Conservation (phyloP, 2,797 vertebrate species). For the Phalloptychus januarius region DNA sequence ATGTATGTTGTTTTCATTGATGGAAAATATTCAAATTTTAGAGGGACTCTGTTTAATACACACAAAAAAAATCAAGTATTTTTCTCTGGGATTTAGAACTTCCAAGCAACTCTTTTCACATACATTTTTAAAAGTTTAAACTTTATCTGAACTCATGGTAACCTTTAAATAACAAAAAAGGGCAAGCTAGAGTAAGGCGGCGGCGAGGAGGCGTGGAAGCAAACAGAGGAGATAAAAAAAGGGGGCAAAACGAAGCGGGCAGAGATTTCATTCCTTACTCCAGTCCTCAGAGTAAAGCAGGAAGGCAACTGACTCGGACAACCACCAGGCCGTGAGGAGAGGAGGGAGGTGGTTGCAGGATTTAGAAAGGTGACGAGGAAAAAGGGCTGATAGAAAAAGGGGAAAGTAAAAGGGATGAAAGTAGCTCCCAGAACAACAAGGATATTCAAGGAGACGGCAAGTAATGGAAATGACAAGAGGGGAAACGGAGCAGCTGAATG, state of each 20-base stretch:
- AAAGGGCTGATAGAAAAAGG: conserved; percentile 38
- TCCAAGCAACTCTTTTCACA: neutral
- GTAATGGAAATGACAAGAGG: conserved; percentile 37
- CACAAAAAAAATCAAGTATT: neutral
- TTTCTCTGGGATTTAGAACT: no score
- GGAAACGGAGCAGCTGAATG: conserved; percentile 16
- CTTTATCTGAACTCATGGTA: conserved; percentile 42
- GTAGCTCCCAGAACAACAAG: conserved; percentile 43
- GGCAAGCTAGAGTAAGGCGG: neutral
- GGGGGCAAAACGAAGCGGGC: conserved; percentile 22
- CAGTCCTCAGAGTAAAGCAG: conserved; percentile 41
- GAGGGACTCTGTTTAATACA: neutral
- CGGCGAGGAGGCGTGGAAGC: neutral
- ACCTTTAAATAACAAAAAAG: conserved; percentile 56
- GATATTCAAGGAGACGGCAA: conserved; percentile 42
- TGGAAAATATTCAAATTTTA: neutral
- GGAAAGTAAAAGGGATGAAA: conserved; percentile 48
- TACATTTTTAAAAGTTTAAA: conserved; percentile 47
- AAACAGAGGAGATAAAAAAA: conserved; percentile 13
- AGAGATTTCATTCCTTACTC: conserved; percentile 24
- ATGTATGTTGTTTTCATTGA: neutral
- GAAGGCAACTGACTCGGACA: conserved; percentile 50
- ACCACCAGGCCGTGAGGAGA: conserved; percentile 16
- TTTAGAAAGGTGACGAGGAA: conserved; percentile 24
- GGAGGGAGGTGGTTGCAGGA: conserved; percentile 12